phyloP scores from a whole-genome alignment of 2,888 invertebrate genomes.

The Rhodophaea formosa region DNA sequence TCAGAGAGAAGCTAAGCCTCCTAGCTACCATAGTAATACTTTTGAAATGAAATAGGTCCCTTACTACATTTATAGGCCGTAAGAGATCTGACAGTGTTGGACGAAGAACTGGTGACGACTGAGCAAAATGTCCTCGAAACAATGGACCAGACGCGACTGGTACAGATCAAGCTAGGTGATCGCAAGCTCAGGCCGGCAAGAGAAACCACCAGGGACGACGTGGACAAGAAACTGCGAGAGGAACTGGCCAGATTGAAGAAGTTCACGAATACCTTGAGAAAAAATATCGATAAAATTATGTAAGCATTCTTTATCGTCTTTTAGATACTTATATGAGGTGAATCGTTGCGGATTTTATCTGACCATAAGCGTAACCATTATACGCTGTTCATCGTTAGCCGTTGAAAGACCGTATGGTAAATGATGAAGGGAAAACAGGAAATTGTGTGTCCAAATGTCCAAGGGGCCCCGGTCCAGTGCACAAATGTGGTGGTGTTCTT shows the following conservation, averaged over 20 bases:
- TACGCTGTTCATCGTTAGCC: no score
- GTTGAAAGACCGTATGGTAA: no score
- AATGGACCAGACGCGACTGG: constrained; percentile 84
- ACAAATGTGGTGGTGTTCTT: no score
- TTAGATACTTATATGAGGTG: no score
- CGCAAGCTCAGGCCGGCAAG: constrained; percentile 83
- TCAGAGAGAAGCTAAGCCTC: no score
- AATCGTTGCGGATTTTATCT: no score
- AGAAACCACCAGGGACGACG: constrained; percentile 85
- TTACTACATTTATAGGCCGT: constrained; percentile 68
- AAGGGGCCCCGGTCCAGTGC: no score
- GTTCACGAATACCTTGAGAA: constrained; percentile 79
- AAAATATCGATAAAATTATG: constrained; percentile 83
- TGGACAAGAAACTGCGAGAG: constrained; percentile 82
- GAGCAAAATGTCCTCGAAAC: constrained; percentile 86
- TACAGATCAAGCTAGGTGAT: constrained; percentile 87
- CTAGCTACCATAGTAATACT: no score
- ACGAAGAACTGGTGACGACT: constrained; percentile 84
- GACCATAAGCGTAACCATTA: no score
- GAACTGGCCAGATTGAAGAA: constrained; percentile 82
- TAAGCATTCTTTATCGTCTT: constrained; percentile 43
- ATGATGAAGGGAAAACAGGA: no score
- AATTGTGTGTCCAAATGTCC: no score
- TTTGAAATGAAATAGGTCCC: no score
- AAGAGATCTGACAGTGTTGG: constrained; percentile 85